Percentiles rank a stretch among this genome's conserved stretches.
Conservation (phyloP, 2,888 invertebrate genomes). For the Blastobasis adustella region DNA sequence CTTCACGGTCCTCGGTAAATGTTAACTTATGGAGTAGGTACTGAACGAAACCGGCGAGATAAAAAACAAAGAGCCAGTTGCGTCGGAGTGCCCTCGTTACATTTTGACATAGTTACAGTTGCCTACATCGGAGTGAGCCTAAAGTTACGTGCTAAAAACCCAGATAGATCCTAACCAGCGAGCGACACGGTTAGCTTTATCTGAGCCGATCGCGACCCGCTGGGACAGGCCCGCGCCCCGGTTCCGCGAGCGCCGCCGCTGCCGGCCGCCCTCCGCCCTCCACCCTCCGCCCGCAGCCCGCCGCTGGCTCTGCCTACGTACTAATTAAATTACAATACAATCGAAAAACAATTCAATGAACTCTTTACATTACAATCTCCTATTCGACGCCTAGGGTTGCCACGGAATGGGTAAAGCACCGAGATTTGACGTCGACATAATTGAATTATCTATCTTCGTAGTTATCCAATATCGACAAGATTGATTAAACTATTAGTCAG, state of each 20-base stretch:
- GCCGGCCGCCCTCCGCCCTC: too few relatives aligned
- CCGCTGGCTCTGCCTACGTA: background rate
- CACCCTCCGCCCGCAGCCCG: too few relatives aligned
- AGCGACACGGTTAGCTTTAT: conserved; percentile 60
- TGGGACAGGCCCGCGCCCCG: too few relatives aligned
- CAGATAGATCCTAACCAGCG: conserved; percentile 38
- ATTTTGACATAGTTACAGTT: conserved; percentile 45
- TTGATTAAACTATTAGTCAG: too few relatives aligned
- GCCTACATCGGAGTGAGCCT: conserved; percentile 43
- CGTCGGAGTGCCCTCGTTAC: conserved; percentile 34
- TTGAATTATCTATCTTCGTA: too few relatives aligned
- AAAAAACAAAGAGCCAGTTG: conserved; percentile 26
- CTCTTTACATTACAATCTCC: too few relatives aligned
- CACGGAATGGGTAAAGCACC: background rate
- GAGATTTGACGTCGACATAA: too few relatives aligned
- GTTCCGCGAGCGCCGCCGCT: too few relatives aligned
- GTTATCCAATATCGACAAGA: too few relatives aligned
- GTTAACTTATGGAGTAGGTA: conserved; percentile 10
- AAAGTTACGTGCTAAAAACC: conserved; percentile 58
- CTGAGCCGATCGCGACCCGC: conserved; percentile 31
- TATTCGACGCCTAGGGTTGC: conserved; percentile 10
- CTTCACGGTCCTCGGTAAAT: conserved; percentile 6
- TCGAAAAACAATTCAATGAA: conserved; percentile 13
- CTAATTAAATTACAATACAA: conserved; percentile 13
- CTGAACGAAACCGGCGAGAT: conserved; percentile 1